These are phyloP conservation scores for Globicephala melas DNA, from an alignment of 2,113 vertebrate genomes.

Conservation along the genomic window DNA sequence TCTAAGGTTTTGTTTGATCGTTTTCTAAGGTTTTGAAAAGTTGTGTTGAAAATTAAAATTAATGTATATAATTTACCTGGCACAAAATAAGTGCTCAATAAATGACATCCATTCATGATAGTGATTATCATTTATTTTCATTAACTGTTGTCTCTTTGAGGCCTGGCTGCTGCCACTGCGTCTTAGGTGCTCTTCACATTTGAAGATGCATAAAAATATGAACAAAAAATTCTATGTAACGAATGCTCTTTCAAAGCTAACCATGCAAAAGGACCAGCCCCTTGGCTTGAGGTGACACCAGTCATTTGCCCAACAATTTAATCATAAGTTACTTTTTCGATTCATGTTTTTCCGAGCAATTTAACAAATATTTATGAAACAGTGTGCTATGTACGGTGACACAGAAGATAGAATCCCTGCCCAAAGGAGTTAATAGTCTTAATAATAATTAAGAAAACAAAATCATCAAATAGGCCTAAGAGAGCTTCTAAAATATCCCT, in stretches of 20 bases:
- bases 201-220: not conserved
- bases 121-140: not conserved
- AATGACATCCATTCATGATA: not conserved
- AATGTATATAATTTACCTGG: not conserved
- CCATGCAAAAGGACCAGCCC: not conserved
- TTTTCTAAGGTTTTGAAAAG: not conserved
- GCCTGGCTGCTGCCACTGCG: not conserved
- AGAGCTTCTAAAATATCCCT: not conserved
- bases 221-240: not conserved
- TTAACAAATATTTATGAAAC: not conserved
- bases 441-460: constrained; percentile 1
- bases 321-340: not conserved
- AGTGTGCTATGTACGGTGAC: not conserved
- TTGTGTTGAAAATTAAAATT: not conserved
- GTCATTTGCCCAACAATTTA: not conserved
- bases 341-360: not conserved
- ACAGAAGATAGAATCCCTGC: not conserved
- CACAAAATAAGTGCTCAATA: not conserved
- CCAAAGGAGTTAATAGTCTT: not conserved
- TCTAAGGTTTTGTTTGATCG: not conserved
- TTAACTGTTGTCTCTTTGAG: not conserved
- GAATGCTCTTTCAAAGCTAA: not conserved
- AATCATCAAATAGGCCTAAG: not conserved
- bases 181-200: not conserved
- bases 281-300: not conserved